Conservation (phyloP, 2,797 vertebrate genomes). For the Channallabes apus region DNA sequence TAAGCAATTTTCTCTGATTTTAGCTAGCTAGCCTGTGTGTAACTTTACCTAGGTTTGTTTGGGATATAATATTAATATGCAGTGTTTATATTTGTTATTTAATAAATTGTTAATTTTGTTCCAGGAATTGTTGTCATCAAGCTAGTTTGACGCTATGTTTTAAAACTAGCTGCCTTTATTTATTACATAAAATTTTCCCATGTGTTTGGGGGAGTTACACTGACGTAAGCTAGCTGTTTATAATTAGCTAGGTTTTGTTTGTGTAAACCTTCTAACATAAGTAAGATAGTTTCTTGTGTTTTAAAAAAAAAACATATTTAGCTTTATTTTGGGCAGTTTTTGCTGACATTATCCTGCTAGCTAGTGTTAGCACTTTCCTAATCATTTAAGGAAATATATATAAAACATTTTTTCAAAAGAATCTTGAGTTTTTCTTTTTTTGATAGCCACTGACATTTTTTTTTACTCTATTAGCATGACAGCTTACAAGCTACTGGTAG, state of each 20-base stretch:
- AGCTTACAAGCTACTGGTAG: conserved; percentile 16
- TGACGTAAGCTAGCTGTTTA: not conserved
- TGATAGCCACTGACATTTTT: not conserved
- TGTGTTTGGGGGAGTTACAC: too few species aligned
- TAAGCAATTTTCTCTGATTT: too few species aligned
- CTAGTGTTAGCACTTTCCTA: not conserved
- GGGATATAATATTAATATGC: not conserved
- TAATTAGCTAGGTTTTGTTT: not conserved
- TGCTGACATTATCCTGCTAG: not conserved
- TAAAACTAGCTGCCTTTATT: too few species aligned
- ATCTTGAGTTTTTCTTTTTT: not conserved
- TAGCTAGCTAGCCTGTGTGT: not conserved
- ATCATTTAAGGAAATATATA: not conserved
- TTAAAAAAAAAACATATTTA: not conserved
- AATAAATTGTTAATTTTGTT: not conserved
- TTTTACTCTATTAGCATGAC: not conserved
- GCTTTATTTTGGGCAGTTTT: not conserved
- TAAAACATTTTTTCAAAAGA: not conserved
- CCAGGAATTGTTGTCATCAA: not conserved
- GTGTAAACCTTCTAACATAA: not conserved
- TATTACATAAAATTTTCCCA: too few species aligned
- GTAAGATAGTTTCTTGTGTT: not conserved
- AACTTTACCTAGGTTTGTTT: not conserved
- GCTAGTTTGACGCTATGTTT: too few species aligned
- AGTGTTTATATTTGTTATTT: not conserved